phyloP scores from a whole-genome alignment of 2,113 vertebrate species.

The Euleptes europaea region DNA sequence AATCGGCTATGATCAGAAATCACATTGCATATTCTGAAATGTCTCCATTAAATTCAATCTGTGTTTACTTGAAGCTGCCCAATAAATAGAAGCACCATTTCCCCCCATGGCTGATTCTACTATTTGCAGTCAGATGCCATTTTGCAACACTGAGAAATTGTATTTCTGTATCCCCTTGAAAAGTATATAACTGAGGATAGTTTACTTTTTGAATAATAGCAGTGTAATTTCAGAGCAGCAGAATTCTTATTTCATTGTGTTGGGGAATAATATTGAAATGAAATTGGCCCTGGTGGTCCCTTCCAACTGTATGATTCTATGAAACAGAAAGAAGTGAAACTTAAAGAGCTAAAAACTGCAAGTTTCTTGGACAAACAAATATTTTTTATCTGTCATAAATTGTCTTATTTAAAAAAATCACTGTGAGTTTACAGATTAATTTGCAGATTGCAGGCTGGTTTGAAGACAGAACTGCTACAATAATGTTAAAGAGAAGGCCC shows the following conservation, averaged over 20 bases:
- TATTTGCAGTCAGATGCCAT: constrained; percentile 12
- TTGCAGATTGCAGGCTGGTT: neutral
- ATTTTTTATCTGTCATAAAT: neutral
- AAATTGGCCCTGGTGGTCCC: too few relatives aligned
- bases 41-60: too few relatives aligned
- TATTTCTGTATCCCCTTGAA: neutral
- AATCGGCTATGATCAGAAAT: neutral
- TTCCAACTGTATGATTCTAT: too few relatives aligned
- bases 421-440: neutral
- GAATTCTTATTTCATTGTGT: neutral
- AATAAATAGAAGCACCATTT: neutral
- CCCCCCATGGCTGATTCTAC: neutral
- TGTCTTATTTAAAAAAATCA: neutral
- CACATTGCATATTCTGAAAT: too few relatives aligned
- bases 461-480: neutral
- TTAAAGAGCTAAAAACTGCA: neutral
- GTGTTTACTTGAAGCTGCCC: neutral
- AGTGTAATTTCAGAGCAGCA: neutral
- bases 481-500: neutral
- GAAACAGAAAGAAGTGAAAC: too few relatives aligned
- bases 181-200: too few relatives aligned
- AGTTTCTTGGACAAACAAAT: neutral
- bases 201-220: neutral
- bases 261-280: neutral
- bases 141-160: constrained; percentile 13